These are phyloP conservation scores for Caradrina clavipalpis DNA, from an alignment of 2,888 invertebrate species.

Conservation along the genomic window DNA sequence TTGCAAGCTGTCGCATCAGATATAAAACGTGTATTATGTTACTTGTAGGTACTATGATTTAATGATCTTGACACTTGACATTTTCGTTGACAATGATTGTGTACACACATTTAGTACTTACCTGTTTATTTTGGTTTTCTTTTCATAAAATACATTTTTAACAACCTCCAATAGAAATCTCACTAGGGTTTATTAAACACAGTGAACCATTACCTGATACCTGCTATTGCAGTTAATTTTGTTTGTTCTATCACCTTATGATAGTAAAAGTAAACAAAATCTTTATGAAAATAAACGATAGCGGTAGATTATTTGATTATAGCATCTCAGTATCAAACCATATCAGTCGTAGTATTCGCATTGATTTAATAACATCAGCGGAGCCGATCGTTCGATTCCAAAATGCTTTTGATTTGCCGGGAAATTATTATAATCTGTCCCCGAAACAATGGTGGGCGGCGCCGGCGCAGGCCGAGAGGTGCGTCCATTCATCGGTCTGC, in stretches of 20 bases:
- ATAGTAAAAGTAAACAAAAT: too few species aligned
- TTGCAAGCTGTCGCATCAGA: constrained; percentile 73
- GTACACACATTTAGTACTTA: too few species aligned
- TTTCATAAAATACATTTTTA: background rate
- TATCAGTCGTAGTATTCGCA: constrained; percentile 63
- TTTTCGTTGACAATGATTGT: background rate
- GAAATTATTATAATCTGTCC: constrained; percentile 88
- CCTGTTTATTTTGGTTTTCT: background rate
- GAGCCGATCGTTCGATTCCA: constrained; percentile 86
- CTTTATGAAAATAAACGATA: too few species aligned
- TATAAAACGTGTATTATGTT: constrained; percentile 69
- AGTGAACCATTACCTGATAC: too few species aligned
- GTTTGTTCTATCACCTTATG: too few species aligned
- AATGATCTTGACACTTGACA: constrained; percentile 51
- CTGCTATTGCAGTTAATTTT: too few species aligned
- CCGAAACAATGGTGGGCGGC: constrained; percentile 87
- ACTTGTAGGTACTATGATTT: constrained; percentile 27
- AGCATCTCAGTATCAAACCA: constrained; percentile 68
- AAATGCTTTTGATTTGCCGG: constrained; percentile 89
- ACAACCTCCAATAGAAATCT: too few species aligned
- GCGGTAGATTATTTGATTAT: background rate
- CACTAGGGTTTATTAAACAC: background rate
- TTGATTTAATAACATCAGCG: constrained; percentile 85
- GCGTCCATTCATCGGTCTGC: constrained; percentile 66
- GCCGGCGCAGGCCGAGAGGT: constrained; percentile 58